Conservation (phyloP, 1,140 invertebrate genomes). For the Atta colombica region DNA sequence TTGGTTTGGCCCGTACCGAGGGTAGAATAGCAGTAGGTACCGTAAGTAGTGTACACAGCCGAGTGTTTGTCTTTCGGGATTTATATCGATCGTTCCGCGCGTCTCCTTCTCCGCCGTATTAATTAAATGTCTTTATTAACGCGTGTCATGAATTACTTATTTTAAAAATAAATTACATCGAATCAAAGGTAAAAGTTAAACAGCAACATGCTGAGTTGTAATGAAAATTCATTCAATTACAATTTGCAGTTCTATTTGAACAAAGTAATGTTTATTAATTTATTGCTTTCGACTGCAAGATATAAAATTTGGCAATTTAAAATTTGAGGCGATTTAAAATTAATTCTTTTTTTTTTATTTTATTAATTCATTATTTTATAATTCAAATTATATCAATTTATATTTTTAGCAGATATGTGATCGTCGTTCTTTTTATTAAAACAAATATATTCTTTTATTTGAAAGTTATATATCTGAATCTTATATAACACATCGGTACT, state of each 20-base stretch:
- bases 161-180: conserved; percentile 19
- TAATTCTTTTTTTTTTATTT: background rate
- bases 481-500: background rate
- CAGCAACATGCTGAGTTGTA: background rate
- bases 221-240: conserved; percentile 7
- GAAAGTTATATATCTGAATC: no score
- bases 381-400: background rate
- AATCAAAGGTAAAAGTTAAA: background rate
- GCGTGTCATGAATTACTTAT: conserved; percentile 27
- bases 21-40: conserved; percentile 47
- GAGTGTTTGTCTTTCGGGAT: conserved; percentile 62
- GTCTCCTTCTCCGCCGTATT: conserved; percentile 25
- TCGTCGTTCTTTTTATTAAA: background rate
- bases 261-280: conserved; percentile 21
- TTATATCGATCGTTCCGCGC: conserved; percentile 42
- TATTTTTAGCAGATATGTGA: background rate
- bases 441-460: background rate
- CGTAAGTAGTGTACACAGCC: conserved; percentile 56
- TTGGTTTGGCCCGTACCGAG: conserved; percentile 23
- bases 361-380: no score
- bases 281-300: background rate
- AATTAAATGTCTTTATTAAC: conserved; percentile 54
- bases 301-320: background rate
- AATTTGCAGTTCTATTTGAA: background rate
- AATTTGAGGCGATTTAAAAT: background rate